A percentile compares a stretch with the other conserved stretches of the same genome.
phyloP scores from a whole-genome alignment of 2,797 vertebrate genomes.

The Esox masquinongy region DNA sequence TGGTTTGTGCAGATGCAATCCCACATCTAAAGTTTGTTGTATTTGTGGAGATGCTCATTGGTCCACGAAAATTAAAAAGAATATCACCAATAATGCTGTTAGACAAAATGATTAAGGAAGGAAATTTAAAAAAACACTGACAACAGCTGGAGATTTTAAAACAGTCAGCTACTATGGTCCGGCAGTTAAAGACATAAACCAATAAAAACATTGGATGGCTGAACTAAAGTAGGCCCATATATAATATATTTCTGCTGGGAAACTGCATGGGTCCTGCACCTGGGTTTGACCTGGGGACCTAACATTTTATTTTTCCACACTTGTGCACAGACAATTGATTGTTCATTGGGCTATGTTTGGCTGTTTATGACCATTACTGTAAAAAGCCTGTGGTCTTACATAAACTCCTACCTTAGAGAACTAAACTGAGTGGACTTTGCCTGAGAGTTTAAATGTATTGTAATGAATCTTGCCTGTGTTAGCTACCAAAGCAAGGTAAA shows the following conservation, averaged over 20 bases:
- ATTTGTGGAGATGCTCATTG: too few species aligned
- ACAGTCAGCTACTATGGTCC: background rate
- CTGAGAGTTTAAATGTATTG: background rate
- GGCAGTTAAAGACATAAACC: background rate
- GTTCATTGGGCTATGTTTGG: background rate
- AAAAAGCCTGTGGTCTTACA: background rate
- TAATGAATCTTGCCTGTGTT: slow-evolving; percentile 3
- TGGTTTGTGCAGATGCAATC: too few species aligned
- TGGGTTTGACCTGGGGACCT: background rate
- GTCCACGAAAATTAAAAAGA: too few species aligned
- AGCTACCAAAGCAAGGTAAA: background rate
- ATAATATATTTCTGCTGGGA: background rate
- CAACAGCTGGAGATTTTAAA: background rate
- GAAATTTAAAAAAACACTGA: background rate
- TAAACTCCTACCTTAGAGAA: background rate
- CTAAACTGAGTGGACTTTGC: background rate
- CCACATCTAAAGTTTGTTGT: too few species aligned
- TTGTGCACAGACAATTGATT: slow-evolving; percentile 3
- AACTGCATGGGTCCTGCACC: slow-evolving; percentile 1
- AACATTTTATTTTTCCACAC: background rate
- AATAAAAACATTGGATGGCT: background rate
- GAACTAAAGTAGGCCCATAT: background rate
- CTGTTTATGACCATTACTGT: background rate
- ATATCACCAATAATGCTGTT: too few species aligned
- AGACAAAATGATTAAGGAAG: background rate